A percentile compares a stretch with the other conserved stretches of the same genome.
These are phyloP conservation scores for Pangasius djambal DNA, from an alignment of 2,797 vertebrate genomes.

Conservation along the genomic window DNA sequence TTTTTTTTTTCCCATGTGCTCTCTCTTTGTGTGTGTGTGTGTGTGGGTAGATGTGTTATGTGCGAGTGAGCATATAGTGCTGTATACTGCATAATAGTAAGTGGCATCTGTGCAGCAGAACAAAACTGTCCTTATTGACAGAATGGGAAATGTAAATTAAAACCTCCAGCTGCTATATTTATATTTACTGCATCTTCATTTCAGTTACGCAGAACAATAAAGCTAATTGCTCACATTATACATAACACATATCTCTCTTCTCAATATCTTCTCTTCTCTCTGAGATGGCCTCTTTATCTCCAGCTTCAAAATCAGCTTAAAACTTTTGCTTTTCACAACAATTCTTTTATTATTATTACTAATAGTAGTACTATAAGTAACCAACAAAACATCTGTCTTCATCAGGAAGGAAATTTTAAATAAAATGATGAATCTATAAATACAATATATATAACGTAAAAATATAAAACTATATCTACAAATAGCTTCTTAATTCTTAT, in stretches of 20 bases:
- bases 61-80: conserved; percentile 31
- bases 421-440: not conserved
- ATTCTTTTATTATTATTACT: not conserved
- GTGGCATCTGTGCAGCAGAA: conserved; percentile 31
- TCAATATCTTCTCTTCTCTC: not conserved
- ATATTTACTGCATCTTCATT: conserved; percentile 18
- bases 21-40: conserved; percentile 38
- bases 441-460: not conserved
- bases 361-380: not conserved
- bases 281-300: not conserved
- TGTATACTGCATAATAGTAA: conserved; percentile 20
- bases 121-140: conserved; percentile 15
- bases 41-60: conserved; percentile 4
- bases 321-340: not conserved
- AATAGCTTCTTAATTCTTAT: too few species aligned
- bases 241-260: not conserved
- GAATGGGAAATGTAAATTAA: not conserved
- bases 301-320: not conserved
- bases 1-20: conserved; percentile 33
- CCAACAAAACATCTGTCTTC: not conserved
- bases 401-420: not conserved
- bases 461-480: too few species aligned
- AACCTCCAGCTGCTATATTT: conserved; percentile 18
- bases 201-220: conserved; percentile 9
- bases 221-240: not conserved